Conservation (phyloP, 2,113 vertebrate genomes). For the Dermatemys mawii region DNA sequence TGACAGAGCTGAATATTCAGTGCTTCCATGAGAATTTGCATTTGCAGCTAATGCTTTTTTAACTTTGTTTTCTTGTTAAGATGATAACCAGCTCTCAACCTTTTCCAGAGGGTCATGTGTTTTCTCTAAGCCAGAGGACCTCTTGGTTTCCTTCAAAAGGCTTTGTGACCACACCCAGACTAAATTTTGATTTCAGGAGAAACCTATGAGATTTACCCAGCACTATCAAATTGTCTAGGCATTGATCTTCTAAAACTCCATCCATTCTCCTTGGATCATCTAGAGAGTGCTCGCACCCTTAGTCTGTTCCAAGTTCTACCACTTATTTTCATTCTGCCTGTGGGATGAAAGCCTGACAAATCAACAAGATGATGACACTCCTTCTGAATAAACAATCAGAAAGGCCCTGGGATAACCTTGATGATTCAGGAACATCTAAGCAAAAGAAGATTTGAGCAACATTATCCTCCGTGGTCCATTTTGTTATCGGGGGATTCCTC, state of each 20-base stretch:
- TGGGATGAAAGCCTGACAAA: not conserved
- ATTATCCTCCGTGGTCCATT: not conserved
- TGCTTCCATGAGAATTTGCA: fast-evolving
- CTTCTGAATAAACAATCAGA: not conserved
- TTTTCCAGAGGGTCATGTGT: not conserved
- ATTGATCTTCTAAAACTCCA: not conserved
- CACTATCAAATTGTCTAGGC: not conserved
- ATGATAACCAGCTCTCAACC: not conserved
- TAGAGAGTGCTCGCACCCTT: not conserved
- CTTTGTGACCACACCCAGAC: not conserved
- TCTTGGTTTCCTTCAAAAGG: not conserved
- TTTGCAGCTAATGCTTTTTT: not conserved
- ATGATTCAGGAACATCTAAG: not conserved
- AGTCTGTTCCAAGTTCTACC: not conserved
- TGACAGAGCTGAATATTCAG: not conserved
- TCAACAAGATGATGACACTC: fast-evolving
- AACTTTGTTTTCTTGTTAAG: not conserved
- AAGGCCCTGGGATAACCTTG: not conserved
- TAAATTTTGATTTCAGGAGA: not conserved
- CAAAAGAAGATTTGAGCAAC: not conserved
- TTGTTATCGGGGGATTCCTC: not conserved
- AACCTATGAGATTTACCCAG: not conserved
- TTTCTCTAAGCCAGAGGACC: not conserved
- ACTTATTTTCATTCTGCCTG: not conserved
- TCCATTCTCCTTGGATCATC: not conserved